Conservation (phyloP, 2,888 invertebrate genomes). For the Drosophila buzzatii region DNA sequence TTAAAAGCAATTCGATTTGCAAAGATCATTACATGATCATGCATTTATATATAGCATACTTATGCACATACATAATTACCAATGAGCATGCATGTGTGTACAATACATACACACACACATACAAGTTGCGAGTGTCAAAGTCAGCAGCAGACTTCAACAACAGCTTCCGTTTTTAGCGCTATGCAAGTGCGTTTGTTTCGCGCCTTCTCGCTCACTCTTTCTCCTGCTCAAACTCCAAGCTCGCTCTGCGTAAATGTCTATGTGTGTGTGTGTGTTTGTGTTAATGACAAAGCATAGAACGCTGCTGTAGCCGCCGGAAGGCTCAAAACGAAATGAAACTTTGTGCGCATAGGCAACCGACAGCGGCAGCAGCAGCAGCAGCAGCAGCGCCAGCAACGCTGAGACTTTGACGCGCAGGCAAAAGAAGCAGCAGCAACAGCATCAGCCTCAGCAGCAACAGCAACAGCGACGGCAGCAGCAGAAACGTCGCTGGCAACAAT, state of each 20-base stretch:
- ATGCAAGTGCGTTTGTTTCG: slow-evolving; percentile 41
- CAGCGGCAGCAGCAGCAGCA: slow-evolving; percentile 31
- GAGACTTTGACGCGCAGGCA: slow-evolving; percentile 76
- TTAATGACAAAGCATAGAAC: slow-evolving; percentile 81
- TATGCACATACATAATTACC: slow-evolving; percentile 18
- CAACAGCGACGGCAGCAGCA: slow-evolving; percentile 38
- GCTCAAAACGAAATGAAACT: slow-evolving; percentile 78
- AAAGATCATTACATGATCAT: too few species aligned
- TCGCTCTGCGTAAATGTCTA: slow-evolving; percentile 15
- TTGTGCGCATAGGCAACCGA: slow-evolving; percentile 75
- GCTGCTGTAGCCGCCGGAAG: slow-evolving; percentile 63
- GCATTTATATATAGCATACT: slow-evolving; percentile 3
- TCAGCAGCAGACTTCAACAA: slow-evolving; percentile 41
- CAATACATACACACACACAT: background rate
- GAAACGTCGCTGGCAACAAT: slow-evolving; percentile 52
- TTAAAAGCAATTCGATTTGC: background rate
- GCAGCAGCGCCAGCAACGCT: slow-evolving; percentile 42
- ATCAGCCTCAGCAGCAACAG: slow-evolving; percentile 28
- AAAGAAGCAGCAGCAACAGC: slow-evolving; percentile 56
- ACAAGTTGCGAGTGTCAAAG: slow-evolving; percentile 65
- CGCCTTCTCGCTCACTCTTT: slow-evolving; percentile 14
- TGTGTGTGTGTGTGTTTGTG: slow-evolving; percentile 64
- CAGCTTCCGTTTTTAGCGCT: slow-evolving; percentile 49
- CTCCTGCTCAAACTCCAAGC: slow-evolving; percentile 11
- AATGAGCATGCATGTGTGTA: slow-evolving; percentile 20